Percentiles rank a stretch among this genome's conserved stretches.
These are phyloP conservation scores for Peromyscus maniculatus DNA, from an alignment of 2,113 vertebrate genomes.

Conservation along the genomic window DNA sequence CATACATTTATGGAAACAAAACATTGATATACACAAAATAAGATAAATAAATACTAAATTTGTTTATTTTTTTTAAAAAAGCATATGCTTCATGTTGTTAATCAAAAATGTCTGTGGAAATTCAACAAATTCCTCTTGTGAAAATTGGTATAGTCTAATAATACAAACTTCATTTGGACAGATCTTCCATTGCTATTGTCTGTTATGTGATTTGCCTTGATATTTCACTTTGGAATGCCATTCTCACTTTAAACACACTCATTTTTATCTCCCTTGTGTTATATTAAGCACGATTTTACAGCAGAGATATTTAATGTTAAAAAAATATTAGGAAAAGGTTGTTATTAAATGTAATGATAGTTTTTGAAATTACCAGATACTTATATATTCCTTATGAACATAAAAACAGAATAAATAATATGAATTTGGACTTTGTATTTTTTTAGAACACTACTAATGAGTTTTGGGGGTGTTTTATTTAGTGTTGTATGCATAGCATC, in stretches of 20 bases:
- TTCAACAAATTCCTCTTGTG: constrained; percentile 5
- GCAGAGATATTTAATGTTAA: background rate
- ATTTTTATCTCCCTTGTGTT: background rate
- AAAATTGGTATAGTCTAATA: background rate
- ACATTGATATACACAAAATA: background rate
- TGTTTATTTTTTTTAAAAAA: background rate
- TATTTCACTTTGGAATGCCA: background rate
- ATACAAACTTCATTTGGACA: background rate
- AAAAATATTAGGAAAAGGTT: background rate
- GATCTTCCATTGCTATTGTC: background rate
- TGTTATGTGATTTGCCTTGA: background rate
- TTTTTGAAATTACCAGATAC: constrained; percentile 3
- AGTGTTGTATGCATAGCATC: background rate
- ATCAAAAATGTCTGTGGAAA: constrained; percentile 42
- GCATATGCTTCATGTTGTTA: background rate
- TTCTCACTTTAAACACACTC: constrained; percentile 7
- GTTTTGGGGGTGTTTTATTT: constrained; percentile 2
- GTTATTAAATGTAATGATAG: background rate
- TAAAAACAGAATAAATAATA: background rate
- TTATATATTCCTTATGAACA: background rate
- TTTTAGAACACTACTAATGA: background rate
- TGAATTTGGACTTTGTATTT: constrained; percentile 8
- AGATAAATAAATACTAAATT: background rate
- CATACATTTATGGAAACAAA: background rate
- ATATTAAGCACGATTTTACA: constrained; percentile 48